Conservation (phyloP, 1,140 invertebrate genomes). For the Dendrolimus kikuchii region DNA sequence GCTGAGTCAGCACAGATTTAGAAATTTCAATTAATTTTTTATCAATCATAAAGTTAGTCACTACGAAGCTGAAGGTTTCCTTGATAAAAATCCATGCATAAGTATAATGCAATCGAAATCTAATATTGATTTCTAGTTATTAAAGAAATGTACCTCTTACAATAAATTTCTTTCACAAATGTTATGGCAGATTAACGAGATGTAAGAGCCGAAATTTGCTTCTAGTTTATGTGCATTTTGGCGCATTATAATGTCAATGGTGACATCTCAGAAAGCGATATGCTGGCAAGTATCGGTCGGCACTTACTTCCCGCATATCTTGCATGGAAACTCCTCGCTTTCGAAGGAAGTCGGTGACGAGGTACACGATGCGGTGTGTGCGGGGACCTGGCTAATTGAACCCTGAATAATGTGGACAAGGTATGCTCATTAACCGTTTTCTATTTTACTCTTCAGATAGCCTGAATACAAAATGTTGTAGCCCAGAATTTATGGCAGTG, state of each 20-base stretch:
- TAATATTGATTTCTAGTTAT: too few species aligned
- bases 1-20: too few species aligned
- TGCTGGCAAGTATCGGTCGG: constrained; percentile 46
- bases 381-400: constrained; percentile 39
- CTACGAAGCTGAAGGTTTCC: too few species aligned
- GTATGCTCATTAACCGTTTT: constrained; percentile 33
- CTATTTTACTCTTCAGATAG: constrained; percentile 44
- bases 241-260: constrained; percentile 24
- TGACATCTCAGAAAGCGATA: constrained; percentile 29
- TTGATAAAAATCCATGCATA: too few species aligned
- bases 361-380: constrained; percentile 29
- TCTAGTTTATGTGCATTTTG: constrained; percentile 39
- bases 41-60: too few species aligned
- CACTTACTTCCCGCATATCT: constrained; percentile 98
- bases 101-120: too few species aligned
- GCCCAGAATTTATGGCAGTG: constrained; percentile 40
- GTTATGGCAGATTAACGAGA: too few species aligned
- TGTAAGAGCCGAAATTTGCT: constrained; percentile 1
- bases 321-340: constrained; percentile 87
- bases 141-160: too few species aligned
- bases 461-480: constrained; percentile 55
- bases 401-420: constrained; percentile 50
- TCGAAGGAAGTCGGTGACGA: constrained; percentile 58
- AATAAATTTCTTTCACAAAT: too few species aligned
- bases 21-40: too few species aligned